Evolutionary conservation across 2,113 vertebrate species (phyloP).

Genomic region (Menidia beryllina): DNA sequence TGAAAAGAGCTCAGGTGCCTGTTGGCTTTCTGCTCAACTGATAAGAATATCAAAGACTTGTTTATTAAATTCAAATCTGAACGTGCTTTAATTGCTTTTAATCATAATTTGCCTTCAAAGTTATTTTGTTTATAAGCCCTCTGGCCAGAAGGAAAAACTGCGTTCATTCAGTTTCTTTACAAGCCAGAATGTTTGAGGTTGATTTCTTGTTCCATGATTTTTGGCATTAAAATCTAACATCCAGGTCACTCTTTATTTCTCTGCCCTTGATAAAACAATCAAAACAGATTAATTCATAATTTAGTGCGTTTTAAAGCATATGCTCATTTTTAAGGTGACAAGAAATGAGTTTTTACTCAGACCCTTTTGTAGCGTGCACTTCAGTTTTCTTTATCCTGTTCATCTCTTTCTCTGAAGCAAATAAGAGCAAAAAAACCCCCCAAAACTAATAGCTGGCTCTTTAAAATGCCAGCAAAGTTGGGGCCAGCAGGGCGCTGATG

Average conservation of each 20-base stretch:
- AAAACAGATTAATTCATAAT: background rate
- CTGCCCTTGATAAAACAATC: conserved; percentile 3
- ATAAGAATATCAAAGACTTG: conserved; percentile 53
- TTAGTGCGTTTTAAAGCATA: too few species aligned
- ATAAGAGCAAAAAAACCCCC: background rate
- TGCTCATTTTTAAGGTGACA: too few species aligned
- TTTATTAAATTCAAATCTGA: conserved; percentile 56
- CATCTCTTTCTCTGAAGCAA: background rate
- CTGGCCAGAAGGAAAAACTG: conserved; percentile 9
- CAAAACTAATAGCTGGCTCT: too few species aligned
- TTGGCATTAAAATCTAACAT: conserved; percentile 20
- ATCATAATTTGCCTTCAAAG: conserved; percentile 54
- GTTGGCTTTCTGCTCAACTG: conserved; percentile 41
- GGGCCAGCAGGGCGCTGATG: conserved; percentile 19
- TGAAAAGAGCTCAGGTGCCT: conserved; percentile 42
- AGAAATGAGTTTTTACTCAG: too few species aligned
- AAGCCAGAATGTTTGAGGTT: background rate
- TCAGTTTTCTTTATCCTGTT: background rate
- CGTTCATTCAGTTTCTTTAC: conserved; percentile 4
- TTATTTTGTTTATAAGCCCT: conserved; percentile 33
- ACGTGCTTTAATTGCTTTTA: conserved; percentile 43
- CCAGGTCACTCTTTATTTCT: conserved; percentile 8
- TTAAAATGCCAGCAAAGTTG: conserved; percentile 17
- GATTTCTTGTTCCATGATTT: conserved; percentile 2
- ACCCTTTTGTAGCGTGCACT: background rate